Percentiles rank a stretch among this genome's conserved stretches.
Conservation (phyloP, 2,888 invertebrate species). For the Cosmia trapezina region DNA sequence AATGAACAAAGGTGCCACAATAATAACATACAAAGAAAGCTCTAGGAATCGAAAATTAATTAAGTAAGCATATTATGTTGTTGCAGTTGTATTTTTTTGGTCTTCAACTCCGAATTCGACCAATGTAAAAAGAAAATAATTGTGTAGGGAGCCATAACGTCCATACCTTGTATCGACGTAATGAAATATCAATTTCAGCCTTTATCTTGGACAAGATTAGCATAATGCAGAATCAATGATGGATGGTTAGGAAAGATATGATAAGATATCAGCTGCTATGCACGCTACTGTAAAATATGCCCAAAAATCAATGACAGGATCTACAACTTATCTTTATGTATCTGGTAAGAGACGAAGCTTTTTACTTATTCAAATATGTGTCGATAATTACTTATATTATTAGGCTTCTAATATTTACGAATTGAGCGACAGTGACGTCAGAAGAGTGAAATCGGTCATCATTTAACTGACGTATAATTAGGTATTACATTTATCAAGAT, state of each 20-base stretch:
- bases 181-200: conserved; percentile 21
- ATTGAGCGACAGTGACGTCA: conserved; percentile 38
- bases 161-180: neutral
- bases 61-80: neutral
- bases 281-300: conserved; percentile 24
- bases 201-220: conserved; percentile 29
- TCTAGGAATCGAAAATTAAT: neutral
- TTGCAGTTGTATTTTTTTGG: neutral
- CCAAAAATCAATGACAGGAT: conserved; percentile 4
- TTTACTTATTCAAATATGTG: neutral
- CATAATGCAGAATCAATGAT: conserved; percentile 44
- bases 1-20: neutral
- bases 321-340: neutral
- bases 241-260: conserved; percentile 32
- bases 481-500: conserved; percentile 48
- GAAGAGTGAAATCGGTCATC: conserved; percentile 52
- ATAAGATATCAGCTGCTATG: conserved; percentile 40
- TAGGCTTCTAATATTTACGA: conserved; percentile 13
- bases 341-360: neutral
- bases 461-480: conserved; percentile 26
- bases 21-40: neutral
- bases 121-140: conserved; percentile 11
- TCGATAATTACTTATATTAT: neutral
- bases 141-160: neutral
- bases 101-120: neutral